Evolutionary conservation across 2,888 invertebrate species (phyloP).

Genomic region (Heliconius charithonia): DNA sequence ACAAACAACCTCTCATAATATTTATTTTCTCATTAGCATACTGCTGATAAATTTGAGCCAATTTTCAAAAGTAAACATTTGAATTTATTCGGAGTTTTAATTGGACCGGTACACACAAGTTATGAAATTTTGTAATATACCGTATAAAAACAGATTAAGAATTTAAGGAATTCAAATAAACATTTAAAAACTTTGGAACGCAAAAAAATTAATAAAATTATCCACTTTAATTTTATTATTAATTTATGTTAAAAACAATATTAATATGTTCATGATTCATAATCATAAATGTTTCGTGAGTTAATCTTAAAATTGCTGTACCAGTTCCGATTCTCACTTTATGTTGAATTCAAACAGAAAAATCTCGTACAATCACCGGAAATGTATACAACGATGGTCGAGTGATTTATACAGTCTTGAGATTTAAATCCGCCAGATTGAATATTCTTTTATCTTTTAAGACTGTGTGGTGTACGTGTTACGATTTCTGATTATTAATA

Average conservation of each 20-base stretch:
- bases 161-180: background rate
- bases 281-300: no score
- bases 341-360: slow-evolving; percentile 29
- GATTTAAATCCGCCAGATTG: slow-evolving; percentile 21
- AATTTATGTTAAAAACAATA: no score
- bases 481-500: background rate
- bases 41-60: background rate
- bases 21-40: slow-evolving; percentile 1
- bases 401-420: slow-evolving; percentile 36
- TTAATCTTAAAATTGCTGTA: background rate
- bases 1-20: background rate
- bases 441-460: background rate
- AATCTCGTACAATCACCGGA: slow-evolving; percentile 38
- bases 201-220: no score
- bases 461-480: background rate
- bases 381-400: slow-evolving; percentile 33
- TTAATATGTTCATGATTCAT: no score
- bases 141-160: background rate
- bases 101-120: background rate
- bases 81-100: background rate
- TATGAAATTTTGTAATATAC: background rate
- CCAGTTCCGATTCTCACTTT: background rate
- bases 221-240: background rate
- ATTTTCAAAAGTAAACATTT: background rate
- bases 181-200: background rate